These are phyloP conservation scores for Ecdyonurus torrentis DNA, from an alignment of 2,888 invertebrate species.

Conservation along the genomic window DNA sequence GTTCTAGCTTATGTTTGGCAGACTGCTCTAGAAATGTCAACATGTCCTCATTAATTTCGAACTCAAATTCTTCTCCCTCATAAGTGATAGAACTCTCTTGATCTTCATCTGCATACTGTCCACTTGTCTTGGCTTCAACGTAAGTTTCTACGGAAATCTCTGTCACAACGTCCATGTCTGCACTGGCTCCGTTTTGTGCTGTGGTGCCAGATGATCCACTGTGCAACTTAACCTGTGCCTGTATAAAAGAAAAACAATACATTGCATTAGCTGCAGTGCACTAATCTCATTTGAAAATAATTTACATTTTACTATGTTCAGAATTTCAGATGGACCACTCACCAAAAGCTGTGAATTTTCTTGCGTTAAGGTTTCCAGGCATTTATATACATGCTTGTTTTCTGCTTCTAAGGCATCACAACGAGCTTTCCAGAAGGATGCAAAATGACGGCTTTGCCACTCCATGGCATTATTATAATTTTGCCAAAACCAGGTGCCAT, in stretches of 20 bases:
- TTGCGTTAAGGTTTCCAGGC: too few relatives aligned
- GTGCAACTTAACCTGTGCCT: too few relatives aligned
- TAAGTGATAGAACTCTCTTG: too few relatives aligned
- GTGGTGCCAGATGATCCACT: too few relatives aligned
- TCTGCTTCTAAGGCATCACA: neutral
- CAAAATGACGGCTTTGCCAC: neutral
- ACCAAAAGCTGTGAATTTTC: too few relatives aligned
- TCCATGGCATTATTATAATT: slow-evolving; percentile 1
- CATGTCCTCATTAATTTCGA: neutral
- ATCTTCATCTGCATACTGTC: neutral
- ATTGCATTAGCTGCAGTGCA: too few relatives aligned
- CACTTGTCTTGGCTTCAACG: neutral
- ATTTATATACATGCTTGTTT: neutral
- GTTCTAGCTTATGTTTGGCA: slow-evolving; percentile 2
- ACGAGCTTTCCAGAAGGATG: neutral
- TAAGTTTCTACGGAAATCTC: too few relatives aligned
- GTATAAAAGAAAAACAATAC: too few relatives aligned
- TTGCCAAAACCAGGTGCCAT: neutral
- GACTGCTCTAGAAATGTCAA: neutral
- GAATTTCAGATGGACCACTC: too few relatives aligned
- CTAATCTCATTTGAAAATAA: too few relatives aligned
- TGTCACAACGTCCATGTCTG: neutral
- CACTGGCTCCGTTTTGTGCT: too few relatives aligned
- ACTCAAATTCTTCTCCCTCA: neutral
- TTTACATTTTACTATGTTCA: too few relatives aligned